phyloP scores from a whole-genome alignment of 1,140 invertebrate genomes.

The Macrobrachium nipponense region DNA sequence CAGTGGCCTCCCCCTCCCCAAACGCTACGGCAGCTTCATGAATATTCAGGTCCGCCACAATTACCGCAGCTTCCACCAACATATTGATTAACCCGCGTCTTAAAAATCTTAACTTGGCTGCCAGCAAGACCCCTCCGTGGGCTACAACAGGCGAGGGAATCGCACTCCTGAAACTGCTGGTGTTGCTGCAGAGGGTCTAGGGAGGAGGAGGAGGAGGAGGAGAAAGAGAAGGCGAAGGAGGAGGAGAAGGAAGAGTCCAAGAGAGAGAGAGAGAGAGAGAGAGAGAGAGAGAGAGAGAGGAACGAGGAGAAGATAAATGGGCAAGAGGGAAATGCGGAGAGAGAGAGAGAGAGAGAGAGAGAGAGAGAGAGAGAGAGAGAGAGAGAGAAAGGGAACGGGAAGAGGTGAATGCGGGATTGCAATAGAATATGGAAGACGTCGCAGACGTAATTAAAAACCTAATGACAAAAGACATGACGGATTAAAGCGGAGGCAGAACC shows the following conservation, averaged over 20 bases:
- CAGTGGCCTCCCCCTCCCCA: constrained; percentile 8
- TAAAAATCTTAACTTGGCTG: constrained; percentile 50
- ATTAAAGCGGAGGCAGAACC: neutral
- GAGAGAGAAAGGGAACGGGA: constrained; percentile 4
- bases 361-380: neutral
- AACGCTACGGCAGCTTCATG: constrained; percentile 38
- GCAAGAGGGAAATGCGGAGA: neutral
- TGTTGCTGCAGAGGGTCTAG: neutral
- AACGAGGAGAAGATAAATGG: neutral
- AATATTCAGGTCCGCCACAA: constrained; percentile 59
- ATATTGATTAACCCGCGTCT: constrained; percentile 63
- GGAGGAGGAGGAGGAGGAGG: neutral
- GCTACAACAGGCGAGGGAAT: neutral
- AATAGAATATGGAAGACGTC: neutral
- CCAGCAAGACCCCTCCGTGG: constrained; percentile 37
- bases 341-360: neutral
- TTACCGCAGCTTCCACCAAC: constrained; percentile 63
- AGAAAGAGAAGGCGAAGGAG: neutral
- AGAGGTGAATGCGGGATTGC: neutral
- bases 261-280: neutral
- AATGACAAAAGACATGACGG: neutral
- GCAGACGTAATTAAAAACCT: neutral
- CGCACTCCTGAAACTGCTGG: neutral
- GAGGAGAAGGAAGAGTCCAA: neutral
- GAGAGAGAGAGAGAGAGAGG: neutral